phyloP scores from a whole-genome alignment of 1,140 invertebrate species.

The Melitaea cinxia region DNA sequence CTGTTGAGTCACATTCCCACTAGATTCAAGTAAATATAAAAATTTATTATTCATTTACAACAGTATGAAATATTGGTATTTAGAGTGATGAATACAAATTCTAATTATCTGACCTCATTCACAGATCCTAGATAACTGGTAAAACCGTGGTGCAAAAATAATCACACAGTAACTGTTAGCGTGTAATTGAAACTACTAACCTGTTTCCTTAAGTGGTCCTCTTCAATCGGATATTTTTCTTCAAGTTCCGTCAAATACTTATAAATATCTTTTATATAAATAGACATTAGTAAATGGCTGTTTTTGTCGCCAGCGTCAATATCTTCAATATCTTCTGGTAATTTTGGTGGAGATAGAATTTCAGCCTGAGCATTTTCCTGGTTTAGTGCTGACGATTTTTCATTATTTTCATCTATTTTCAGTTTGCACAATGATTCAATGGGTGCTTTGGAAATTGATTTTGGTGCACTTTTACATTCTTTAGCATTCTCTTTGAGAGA shows the following conservation, averaged over 20 bases:
- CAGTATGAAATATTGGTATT: too few relatives aligned
- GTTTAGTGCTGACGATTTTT: slow-evolving; percentile 5
- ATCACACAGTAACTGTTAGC: too few relatives aligned
- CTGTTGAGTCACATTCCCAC: too few relatives aligned
- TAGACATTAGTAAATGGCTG: slow-evolving; percentile 87
- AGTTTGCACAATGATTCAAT: slow-evolving; percentile 64
- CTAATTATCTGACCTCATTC: too few relatives aligned
- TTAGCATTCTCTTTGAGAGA: slow-evolving; percentile 54
- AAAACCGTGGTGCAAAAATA: too few relatives aligned
- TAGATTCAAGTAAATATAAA: too few relatives aligned
- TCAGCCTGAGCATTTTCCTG: slow-evolving; percentile 16
- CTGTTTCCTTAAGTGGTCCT: slow-evolving; percentile 85
- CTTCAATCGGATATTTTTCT: slow-evolving; percentile 83
- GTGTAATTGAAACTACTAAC: slow-evolving; percentile 43
- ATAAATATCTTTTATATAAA: slow-evolving; percentile 94
- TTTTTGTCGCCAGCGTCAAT: slow-evolving; percentile 87
- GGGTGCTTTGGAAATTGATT: slow-evolving; percentile 61
- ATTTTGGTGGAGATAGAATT: slow-evolving; percentile 36
- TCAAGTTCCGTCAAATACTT: slow-evolving; percentile 89
- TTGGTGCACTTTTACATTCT: slow-evolving; percentile 47
- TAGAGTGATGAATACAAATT: too few relatives aligned
- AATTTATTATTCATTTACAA: too few relatives aligned
- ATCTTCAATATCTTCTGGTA: slow-evolving; percentile 82
- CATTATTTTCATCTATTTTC: slow-evolving; percentile 48
- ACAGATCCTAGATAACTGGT: too few relatives aligned